Evolutionary conservation across 92 coral and sea anemone genomes (phyloP).

Genomic region (Anthopleura xanthogrammica): DNA sequence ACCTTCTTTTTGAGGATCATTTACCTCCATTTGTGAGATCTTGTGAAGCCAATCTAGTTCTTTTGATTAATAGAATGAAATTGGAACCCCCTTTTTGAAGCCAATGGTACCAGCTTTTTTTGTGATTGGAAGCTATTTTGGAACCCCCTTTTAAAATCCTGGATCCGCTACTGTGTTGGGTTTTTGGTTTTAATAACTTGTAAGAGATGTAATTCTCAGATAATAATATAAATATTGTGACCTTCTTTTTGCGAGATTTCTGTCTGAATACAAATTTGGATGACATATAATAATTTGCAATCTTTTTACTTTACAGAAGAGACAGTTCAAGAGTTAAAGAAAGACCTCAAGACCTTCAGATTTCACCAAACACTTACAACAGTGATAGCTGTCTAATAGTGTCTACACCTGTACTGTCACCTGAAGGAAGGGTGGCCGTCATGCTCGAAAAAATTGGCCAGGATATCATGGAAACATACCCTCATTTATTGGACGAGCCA

Average conservation of each 20-base stretch:
- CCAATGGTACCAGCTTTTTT: too few species aligned
- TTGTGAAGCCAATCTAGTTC: too few species aligned
- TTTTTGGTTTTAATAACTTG: too few species aligned
- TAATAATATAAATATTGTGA: too few species aligned
- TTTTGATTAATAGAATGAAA: too few species aligned
- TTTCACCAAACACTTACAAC: constrained; percentile 39
- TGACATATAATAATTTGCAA: neutral
- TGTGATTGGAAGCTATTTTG: too few species aligned
- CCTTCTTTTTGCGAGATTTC: too few species aligned
- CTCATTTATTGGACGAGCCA: constrained; percentile 82
- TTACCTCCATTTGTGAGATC: neutral
- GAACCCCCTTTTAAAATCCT: too few species aligned
- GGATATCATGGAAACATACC: constrained; percentile 77
- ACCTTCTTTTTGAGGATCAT: constrained; percentile 39
- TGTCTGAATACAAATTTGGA: neutral
- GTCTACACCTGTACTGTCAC: constrained; percentile 90
- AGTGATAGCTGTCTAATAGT: constrained; percentile 27
- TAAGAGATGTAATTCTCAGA: too few species aligned
- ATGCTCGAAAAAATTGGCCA: constrained; percentile 84
- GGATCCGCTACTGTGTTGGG: too few species aligned
- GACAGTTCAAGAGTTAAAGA: constrained; percentile 1
- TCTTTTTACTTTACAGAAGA: neutral
- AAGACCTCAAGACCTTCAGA: constrained; percentile 48
- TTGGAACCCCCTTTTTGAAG: too few species aligned
- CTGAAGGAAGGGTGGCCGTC: constrained; percentile 94